These are phyloP conservation scores for Bufo bufo DNA, from an alignment of 2,113 vertebrate genomes.

Conservation along the genomic window DNA sequence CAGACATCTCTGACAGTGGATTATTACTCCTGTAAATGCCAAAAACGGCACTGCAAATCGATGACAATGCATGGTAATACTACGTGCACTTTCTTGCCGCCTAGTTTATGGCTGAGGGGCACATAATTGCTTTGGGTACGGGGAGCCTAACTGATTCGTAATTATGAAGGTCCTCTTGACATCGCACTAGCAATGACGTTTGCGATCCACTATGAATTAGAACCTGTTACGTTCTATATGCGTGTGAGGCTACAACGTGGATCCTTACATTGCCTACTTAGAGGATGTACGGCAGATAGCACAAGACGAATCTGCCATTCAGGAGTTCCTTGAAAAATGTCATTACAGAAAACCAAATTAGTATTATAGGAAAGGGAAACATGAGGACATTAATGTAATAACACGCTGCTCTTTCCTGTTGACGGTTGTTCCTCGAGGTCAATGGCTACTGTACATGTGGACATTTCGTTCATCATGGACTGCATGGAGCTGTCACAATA, in stretches of 20 bases:
- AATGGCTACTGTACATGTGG: conserved; percentile 18
- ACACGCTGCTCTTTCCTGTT: neutral
- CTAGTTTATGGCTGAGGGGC: too few relatives aligned
- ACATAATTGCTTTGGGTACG: too few relatives aligned
- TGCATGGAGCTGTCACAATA: neutral
- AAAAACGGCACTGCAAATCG: too few relatives aligned
- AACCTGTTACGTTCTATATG: too few relatives aligned
- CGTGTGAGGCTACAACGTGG: neutral
- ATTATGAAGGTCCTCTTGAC: too few relatives aligned
- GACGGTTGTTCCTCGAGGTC: neutral
- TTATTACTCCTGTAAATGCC: too few relatives aligned
- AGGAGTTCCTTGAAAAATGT: neutral
- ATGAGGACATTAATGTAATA: conserved; percentile 11
- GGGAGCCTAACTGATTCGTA: too few relatives aligned
- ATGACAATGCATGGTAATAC: too few relatives aligned
- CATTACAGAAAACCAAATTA: conserved; percentile 23
- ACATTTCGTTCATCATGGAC: neutral
- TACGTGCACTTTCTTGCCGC: too few relatives aligned
- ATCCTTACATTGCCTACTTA: neutral
- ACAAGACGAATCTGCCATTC: neutral
- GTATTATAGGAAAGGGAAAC: neutral
- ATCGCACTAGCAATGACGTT: too few relatives aligned
- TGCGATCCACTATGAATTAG: too few relatives aligned
- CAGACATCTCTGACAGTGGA: too few relatives aligned
- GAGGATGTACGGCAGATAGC: neutral